Base-by-base conservation (phyloP, 2,888 invertebrate species). In the Amphipyra tragopoginis region DNA sequence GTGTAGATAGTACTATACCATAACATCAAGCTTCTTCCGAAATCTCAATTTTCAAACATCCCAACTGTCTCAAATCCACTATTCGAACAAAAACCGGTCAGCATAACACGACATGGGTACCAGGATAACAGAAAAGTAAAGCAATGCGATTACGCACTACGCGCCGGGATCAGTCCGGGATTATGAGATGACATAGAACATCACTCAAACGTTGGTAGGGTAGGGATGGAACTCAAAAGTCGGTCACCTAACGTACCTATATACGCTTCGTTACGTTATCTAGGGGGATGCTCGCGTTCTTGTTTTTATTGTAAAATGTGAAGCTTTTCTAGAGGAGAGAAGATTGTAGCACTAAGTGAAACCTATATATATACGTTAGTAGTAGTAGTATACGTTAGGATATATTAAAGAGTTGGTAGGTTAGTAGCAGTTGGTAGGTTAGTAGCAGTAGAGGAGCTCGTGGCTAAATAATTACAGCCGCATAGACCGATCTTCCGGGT, bases 101-200 rank as follows among this genome's bases (percentile, higher is more conserved):
- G 26, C 26, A 26, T 73, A 67, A 73, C 67, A 40, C 48, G 39
- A 52, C 48, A 52, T 36, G 49, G 54, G 65, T 72, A 71, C 54
- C 77, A 76, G 77, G 71, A 58, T 51, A 58, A 65, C 72, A 71
- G 50, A 55, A 76, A 55, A 55, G 40, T 62, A 9, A 62, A 48
- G 49, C 69, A 47, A 53, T 43, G 49, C 53, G 49, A 61, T 61
- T 50, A 61, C 75, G 52, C 55, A 52, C 52, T 43, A 58, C 56
- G 44, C 38, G 49, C 50, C 58, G 67, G 72, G 76, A 66, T 51
- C 21, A 34, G 67, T 49, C 77, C 72, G 40, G 60, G 67, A 76
- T 77, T 73, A 73, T 66, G 51, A 59, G 61, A 67, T 67, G 74
- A 64, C 68, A 40, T 55, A 40, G 13, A 47, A 73, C 60, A 67